phyloP scores from a whole-genome alignment of 2,888 invertebrate species.

The Cephus sareptanus region DNA sequence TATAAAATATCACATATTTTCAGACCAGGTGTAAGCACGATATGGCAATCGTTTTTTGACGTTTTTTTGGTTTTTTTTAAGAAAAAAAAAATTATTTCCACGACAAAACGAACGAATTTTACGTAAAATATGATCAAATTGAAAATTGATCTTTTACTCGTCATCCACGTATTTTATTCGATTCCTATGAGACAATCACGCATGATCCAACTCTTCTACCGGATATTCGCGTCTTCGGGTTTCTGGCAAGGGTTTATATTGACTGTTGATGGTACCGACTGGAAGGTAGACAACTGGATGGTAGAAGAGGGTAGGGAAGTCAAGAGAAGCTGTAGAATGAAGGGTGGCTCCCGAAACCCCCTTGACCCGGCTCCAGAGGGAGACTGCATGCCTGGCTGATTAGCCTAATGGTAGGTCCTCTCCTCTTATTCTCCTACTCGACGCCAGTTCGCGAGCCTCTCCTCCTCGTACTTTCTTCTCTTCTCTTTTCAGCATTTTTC shows the following conservation, averaged over 20 bases:
- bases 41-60: neutral
- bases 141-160: neutral
- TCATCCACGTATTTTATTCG: neutral
- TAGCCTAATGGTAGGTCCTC: slow-evolving; percentile 64
- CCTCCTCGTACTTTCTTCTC: slow-evolving; percentile 35
- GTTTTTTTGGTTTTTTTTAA: neutral
- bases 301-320: slow-evolving; percentile 18
- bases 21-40: neutral
- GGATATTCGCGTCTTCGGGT: neutral
- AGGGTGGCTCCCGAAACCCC: slow-evolving; percentile 51
- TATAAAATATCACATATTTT: neutral
- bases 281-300: slow-evolving; percentile 15
- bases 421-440: slow-evolving; percentile 60
- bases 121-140: neutral
- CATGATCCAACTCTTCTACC: too few species aligned
- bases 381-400: slow-evolving; percentile 59
- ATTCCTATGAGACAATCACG: neutral
- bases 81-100: neutral
- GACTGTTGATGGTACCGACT: slow-evolving; percentile 24
- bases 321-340: slow-evolving; percentile 42
- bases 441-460: slow-evolving; percentile 58
- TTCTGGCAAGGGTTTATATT: slow-evolving; percentile 17
- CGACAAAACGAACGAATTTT: neutral
- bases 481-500: neutral
- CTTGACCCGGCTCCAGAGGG: slow-evolving; percentile 55